A percentile compares a stretch with the other conserved stretches of the same genome.
phyloP scores from a whole-genome alignment of 2,888 invertebrate species.

The Metallyticus violacea region DNA sequence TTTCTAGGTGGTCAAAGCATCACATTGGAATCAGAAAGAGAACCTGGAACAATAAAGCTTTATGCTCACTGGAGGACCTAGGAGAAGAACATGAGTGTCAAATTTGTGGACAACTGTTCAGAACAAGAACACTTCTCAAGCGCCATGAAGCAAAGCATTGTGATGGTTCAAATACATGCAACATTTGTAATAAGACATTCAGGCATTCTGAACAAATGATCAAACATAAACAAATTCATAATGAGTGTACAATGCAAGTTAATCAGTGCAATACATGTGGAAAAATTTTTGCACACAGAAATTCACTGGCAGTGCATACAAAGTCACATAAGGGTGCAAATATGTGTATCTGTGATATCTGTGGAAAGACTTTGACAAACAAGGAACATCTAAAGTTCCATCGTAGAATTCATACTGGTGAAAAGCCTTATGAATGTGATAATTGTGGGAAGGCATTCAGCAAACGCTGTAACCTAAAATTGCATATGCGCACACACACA shows the following conservation, averaged over 20 bases:
- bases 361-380: constrained; percentile 20
- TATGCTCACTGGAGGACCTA: not conserved
- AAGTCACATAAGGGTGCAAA: constrained; percentile 17
- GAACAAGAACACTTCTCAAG: constrained; percentile 5
- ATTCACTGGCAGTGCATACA: constrained; percentile 6
- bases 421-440: constrained; percentile 60
- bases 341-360: constrained; percentile 18
- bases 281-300: constrained; percentile 33
- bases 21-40: not conserved
- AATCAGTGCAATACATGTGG: constrained; percentile 42
- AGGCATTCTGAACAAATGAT: constrained; percentile 31
- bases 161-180: constrained; percentile 35
- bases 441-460: constrained; percentile 25
- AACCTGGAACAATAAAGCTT: not conserved
- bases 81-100: not conserved
- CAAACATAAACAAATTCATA: constrained; percentile 18
- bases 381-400: constrained; percentile 54
- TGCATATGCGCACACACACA: constrained; percentile 39
- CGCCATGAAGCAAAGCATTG: constrained; percentile 28
- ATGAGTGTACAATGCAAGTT: constrained; percentile 34
- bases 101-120: constrained; percentile 34
- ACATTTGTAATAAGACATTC: constrained; percentile 35
- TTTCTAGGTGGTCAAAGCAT: not conserved
- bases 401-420: constrained; percentile 59
- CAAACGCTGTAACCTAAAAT: constrained; percentile 35